Evolutionary conservation across 2,888 invertebrate genomes (phyloP), one percentile per base, ranked within the genome.

Genomic region (Crematogaster levior): DNA sequence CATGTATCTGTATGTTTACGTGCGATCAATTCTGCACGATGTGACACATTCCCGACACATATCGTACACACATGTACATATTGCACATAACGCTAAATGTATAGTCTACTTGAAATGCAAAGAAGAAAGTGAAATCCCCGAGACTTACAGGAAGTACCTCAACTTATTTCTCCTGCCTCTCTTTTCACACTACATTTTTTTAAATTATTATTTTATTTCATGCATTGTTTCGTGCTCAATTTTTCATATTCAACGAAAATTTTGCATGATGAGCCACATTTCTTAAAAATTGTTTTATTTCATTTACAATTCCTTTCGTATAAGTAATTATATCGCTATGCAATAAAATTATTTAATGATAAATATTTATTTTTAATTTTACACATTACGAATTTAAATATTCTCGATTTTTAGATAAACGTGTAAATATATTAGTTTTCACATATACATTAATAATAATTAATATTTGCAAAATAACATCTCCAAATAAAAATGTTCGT

Each of bases 21-120:
- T 56, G 18, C 30, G 53, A 77, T 77, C 68, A 68, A 77, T 34
- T 68, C 68, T 56, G 34, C 34, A 6, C 56, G 68, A 68, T 61
- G n/a, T 74, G 48, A 6, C 65, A 61, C 40, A 66, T 61, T 73
- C 58, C 60, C 51, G 37, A 27, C 63, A 63, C 27, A 75, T 46
- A 63, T 53, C 9, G 53, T 24, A 34, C 9, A 65, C 46, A 48
- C 18, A 18, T 24, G 9, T 58, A 37, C 34, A 58, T 43, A 24
- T 15, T 37, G 21, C 46, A 60, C 15, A 24, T 27, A 43, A 73
- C 46, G 18, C n/a, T 24, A 30, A 51, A 53, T 27, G 30, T n/a
- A 48, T 15, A 15, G 37, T 1, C 48, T 5, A 37, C 24, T 63
- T 51, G 27, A 43, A 73, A 30, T 15, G 43, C 30, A 34, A 73